Conservation (phyloP, 2,888 invertebrate species). For the Azorinus chamasolen region DNA sequence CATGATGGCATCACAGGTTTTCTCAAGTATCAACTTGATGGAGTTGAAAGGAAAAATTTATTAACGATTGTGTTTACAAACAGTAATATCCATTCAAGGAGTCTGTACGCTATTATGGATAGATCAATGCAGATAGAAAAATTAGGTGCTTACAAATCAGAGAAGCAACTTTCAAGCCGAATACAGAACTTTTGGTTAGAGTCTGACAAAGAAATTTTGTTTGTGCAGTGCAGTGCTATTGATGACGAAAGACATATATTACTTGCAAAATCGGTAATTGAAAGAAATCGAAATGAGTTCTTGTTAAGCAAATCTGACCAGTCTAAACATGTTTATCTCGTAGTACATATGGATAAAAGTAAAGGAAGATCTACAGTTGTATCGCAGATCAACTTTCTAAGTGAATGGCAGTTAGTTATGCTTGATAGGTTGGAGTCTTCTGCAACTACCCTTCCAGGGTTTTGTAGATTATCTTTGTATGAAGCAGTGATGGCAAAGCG, state of each 20-base stretch:
- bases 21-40: slow-evolving; percentile 13
- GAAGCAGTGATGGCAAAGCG: slow-evolving; percentile 44
- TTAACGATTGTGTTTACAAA: slow-evolving; percentile 63
- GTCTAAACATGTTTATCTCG: slow-evolving; percentile 43
- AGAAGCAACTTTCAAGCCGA: slow-evolving; percentile 60
- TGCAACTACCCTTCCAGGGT: slow-evolving; percentile 25
- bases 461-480: slow-evolving; percentile 20
- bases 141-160: slow-evolving; percentile 69
- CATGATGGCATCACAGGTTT: slow-evolving; percentile 60
- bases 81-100: slow-evolving; percentile 61
- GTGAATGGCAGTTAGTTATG: slow-evolving; percentile 63
- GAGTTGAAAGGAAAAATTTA: neutral
- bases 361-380: slow-evolving; percentile 15
- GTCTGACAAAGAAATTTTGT: slow-evolving; percentile 35
- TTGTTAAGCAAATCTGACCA: neutral
- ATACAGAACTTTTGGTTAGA: slow-evolving; percentile 62
- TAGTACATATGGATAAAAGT: slow-evolving; percentile 45
- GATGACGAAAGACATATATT: slow-evolving; percentile 66
- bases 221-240: slow-evolving; percentile 64
- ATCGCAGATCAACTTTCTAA: slow-evolving; percentile 65
- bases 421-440: slow-evolving; percentile 61
- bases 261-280: slow-evolving; percentile 60
- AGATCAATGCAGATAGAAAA: slow-evolving; percentile 56
- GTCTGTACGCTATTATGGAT: neutral
- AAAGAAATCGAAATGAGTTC: slow-evolving; percentile 37